Conservation (phyloP, 2,888 invertebrate genomes). For the Spisula subtruncata region DNA sequence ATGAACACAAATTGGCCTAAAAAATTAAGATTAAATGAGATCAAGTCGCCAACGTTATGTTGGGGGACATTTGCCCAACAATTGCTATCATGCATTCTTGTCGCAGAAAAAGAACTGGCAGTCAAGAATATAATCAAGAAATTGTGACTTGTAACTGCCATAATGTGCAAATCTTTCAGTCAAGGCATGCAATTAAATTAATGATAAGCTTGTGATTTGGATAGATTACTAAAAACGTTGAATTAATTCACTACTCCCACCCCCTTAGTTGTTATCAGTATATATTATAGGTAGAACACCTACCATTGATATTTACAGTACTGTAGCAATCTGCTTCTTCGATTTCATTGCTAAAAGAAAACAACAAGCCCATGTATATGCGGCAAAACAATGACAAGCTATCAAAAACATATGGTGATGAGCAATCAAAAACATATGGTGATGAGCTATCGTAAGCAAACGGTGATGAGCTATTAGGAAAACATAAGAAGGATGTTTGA, state of each 20-base stretch:
- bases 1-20: constrained; percentile 7
- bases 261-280: not conserved
- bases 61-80: constrained; percentile 54
- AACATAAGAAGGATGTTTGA: too few relatives aligned
- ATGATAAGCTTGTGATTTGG: not conserved
- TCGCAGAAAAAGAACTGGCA: not conserved
- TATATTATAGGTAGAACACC: constrained; percentile 29
- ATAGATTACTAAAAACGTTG: not conserved
- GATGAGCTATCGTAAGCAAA: constrained; percentile 11
- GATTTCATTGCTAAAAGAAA: constrained; percentile 58
- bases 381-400: too few relatives aligned
- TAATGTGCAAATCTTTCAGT: not conserved
- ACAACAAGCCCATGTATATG: constrained; percentile 31
- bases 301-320: constrained; percentile 38
- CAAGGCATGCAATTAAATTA: constrained; percentile 6
- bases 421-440: constrained; percentile 5
- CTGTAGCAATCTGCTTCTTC: constrained; percentile 50
- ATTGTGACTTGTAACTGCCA: constrained; percentile 32
- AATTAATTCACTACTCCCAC: not conserved
- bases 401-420: not conserved
- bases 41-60: constrained; percentile 54
- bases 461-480: not conserved
- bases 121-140: constrained; percentile 24
- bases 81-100: constrained; percentile 28
- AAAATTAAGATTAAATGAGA: not conserved